Evolutionary conservation across 92 coral and sea anemone genomes (phyloP).

Genomic region (Hydrozoanthus gracilis): DNA sequence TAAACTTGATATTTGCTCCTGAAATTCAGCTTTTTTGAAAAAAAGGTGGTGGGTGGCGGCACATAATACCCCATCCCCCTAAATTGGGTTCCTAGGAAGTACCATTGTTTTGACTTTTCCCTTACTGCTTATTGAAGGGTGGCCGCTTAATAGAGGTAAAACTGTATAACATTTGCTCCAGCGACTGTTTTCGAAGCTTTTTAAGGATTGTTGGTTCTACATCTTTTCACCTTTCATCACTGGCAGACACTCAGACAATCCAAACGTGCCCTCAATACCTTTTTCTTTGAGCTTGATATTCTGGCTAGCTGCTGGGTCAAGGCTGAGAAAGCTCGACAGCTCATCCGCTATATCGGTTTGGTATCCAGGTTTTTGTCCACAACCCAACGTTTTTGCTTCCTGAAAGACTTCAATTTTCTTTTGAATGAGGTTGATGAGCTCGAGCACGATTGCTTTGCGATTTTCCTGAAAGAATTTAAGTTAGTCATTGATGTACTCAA

Average conservation of each 20-base stretch:
- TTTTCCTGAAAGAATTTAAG: slow-evolving; percentile 4
- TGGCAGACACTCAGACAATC: background rate
- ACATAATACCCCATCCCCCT: too few species aligned
- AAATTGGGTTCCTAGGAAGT: too few species aligned
- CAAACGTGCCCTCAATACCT: background rate
- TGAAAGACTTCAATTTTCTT: slow-evolving; percentile 20
- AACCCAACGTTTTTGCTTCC: background rate
- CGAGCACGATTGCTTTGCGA: background rate
- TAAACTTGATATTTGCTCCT: too few species aligned
- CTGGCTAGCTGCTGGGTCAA: background rate
- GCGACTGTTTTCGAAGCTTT: background rate
- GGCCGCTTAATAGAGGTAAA: too few species aligned
- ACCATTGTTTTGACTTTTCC: too few species aligned
- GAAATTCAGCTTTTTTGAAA: too few species aligned
- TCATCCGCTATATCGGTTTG: slow-evolving; percentile 9
- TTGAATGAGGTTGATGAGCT: background rate
- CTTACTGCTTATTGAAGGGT: too few species aligned
- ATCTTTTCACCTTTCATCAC: background rate
- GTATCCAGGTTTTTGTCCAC: background rate
- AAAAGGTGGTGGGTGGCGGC: too few species aligned
- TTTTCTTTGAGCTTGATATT: background rate
- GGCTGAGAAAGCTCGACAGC: background rate
- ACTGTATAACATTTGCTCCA: too few species aligned
- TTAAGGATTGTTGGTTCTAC: background rate
- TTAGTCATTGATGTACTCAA: background rate